These are phyloP conservation scores for Struthidea cinerea DNA, from an alignment of 2,113 vertebrate species.

Conservation along the genomic window DNA sequence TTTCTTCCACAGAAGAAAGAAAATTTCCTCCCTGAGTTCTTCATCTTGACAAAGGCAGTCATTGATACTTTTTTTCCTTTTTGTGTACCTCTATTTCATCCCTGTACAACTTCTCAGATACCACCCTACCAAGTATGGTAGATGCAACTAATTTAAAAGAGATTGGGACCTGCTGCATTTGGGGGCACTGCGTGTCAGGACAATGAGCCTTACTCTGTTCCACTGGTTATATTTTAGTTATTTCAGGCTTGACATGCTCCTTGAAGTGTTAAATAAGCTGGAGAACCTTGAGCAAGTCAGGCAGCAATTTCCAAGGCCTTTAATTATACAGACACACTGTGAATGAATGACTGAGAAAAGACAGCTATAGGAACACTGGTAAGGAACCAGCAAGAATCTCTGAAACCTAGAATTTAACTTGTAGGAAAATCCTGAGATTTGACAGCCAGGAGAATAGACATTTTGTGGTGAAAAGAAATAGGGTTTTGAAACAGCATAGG, in stretches of 20 bases:
- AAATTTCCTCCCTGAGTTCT: not conserved
- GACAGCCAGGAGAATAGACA: not conserved
- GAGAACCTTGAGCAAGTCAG: not conserved
- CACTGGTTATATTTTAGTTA: not conserved
- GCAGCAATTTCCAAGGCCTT: not conserved
- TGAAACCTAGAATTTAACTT: not conserved
- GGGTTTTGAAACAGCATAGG: not conserved
- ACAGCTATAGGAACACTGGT: not conserved
- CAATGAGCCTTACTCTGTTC: not conserved
- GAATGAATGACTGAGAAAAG: not conserved
- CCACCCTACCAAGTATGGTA: not conserved
- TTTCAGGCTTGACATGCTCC: not conserved
- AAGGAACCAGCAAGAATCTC: not conserved
- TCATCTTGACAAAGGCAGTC: not conserved
- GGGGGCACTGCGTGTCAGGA: not conserved
- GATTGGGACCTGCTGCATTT: not conserved
- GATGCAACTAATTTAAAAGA: not conserved
- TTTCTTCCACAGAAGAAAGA: not conserved
- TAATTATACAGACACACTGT: not conserved
- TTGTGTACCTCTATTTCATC: not conserved
- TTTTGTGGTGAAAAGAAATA: not conserved
- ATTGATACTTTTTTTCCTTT: not conserved
- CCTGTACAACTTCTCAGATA: not conserved
- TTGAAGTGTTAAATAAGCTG: not conserved
- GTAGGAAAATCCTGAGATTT: not conserved